A percentile compares a stretch with the other conserved stretches of the same genome.
phyloP scores from a whole-genome alignment of 1,140 invertebrate species.

The Drosophila takahashii region DNA sequence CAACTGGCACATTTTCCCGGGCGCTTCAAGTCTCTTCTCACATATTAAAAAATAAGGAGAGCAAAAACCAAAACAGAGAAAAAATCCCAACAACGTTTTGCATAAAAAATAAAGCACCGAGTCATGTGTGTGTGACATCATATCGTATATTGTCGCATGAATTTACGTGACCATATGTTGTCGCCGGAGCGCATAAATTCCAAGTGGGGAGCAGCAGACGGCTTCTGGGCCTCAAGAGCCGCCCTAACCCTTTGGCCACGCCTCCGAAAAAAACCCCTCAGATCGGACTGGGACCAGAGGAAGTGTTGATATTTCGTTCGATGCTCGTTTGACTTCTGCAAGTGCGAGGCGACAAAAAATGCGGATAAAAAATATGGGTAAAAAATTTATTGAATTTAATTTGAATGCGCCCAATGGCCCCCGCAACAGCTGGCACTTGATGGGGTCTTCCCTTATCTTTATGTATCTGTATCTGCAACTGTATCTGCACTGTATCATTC shows the following conservation, averaged over 20 bases:
- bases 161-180: slow-evolving; percentile 83
- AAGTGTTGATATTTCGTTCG: slow-evolving; percentile 73
- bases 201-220: slow-evolving; percentile 71
- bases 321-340: slow-evolving; percentile 54
- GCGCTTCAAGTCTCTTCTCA: slow-evolving; percentile 72
- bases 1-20: slow-evolving; percentile 34
- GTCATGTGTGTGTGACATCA: slow-evolving; percentile 76
- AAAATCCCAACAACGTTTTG: slow-evolving; percentile 77
- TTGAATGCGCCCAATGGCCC: slow-evolving; percentile 65
- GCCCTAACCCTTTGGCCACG: slow-evolving; percentile 36
- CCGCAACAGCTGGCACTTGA: slow-evolving; percentile 67
- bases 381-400: slow-evolving; percentile 83
- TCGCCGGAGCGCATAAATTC: slow-evolving; percentile 79
- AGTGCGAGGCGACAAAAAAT: slow-evolving; percentile 47
- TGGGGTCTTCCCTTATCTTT: slow-evolving; percentile 10
- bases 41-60: slow-evolving; percentile 65
- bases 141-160: slow-evolving; percentile 83
- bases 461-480: slow-evolving; percentile 18
- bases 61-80: slow-evolving; percentile 41
- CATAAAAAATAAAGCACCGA: slow-evolving; percentile 79
- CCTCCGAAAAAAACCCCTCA: neutral
- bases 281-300: slow-evolving; percentile 1
- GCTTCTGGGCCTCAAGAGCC: slow-evolving; percentile 55
- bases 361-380: slow-evolving; percentile 40
- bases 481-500: slow-evolving; percentile 43